Conservation (phyloP, 2,797 vertebrate genomes). For the Eulemur rubriventer region DNA sequence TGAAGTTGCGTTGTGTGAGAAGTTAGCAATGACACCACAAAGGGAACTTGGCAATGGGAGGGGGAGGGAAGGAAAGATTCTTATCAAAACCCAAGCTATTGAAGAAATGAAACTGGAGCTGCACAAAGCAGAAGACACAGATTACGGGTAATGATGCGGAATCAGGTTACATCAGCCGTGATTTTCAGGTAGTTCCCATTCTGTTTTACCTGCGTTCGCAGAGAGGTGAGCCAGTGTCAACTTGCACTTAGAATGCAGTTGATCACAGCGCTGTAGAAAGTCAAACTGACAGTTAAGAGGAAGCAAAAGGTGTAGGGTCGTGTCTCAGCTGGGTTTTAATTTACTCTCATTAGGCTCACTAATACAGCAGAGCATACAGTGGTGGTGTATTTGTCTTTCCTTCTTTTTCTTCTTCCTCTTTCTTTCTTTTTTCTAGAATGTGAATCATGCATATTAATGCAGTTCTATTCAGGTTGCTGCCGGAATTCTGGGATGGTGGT, state of each 20-base stretch:
- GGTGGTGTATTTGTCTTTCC: background rate
- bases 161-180: conserved; percentile 74
- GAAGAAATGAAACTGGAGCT: conserved; percentile 81
- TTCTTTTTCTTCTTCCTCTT: background rate
- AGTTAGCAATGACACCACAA: conserved; percentile 72
- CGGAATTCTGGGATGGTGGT: conserved; percentile 44
- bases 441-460: conserved; percentile 66
- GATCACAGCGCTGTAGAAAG: conserved; percentile 80
- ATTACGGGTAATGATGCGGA: conserved; percentile 82
- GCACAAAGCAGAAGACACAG: conserved; percentile 72
- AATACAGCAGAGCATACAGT: conserved; percentile 55
- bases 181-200: conserved; percentile 79
- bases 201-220: conserved; percentile 76
- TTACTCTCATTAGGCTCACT: conserved; percentile 79
- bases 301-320: conserved; percentile 79
- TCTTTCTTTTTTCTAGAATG: conserved; percentile 20
- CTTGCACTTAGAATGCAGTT: conserved; percentile 79
- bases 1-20: conserved; percentile 65
- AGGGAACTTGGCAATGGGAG: background rate
- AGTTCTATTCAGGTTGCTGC: conserved; percentile 25
- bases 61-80: background rate
- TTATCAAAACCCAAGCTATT: conserved; percentile 79
- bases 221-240: conserved; percentile 79
- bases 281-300: conserved; percentile 80
- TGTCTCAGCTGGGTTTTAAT: conserved; percentile 80